Evolutionary conservation across 2,797 vertebrate species (phyloP).

Genomic region (Lagodon rhomboides): DNA sequence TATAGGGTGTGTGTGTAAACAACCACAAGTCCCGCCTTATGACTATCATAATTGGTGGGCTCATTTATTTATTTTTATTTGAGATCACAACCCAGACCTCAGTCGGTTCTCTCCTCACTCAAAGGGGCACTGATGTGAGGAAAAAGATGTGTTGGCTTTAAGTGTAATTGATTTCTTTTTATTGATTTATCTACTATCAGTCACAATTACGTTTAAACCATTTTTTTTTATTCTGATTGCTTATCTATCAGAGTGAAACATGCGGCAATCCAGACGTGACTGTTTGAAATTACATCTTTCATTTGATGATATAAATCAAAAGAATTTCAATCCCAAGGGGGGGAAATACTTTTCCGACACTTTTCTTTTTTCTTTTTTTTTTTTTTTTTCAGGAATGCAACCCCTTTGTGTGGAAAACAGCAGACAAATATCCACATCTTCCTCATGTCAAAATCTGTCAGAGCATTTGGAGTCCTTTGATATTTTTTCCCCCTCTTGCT

Average conservation of each 20-base stretch:
- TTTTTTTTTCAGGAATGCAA: constrained; percentile 69
- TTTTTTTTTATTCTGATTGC: constrained; percentile 16
- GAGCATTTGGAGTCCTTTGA: constrained; percentile 83
- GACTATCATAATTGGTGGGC: constrained; percentile 63
- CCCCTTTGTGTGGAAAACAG: constrained; percentile 74
- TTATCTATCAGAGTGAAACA: constrained; percentile 24
- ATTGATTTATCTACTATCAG: constrained; percentile 53
- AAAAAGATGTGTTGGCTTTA: constrained; percentile 39
- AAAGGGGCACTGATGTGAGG: constrained; percentile 46
- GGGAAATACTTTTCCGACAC: constrained; percentile 52
- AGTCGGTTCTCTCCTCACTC: background rate
- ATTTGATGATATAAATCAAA: constrained; percentile 51
- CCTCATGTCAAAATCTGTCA: constrained; percentile 81
- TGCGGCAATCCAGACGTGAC: constrained; percentile 12
- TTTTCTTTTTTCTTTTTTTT: constrained; percentile 27
- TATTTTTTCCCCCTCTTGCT: constrained; percentile 68
- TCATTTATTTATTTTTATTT: constrained; percentile 59
- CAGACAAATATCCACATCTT: constrained; percentile 80
- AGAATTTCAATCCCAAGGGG: constrained; percentile 31
- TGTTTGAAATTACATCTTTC: constrained; percentile 21
- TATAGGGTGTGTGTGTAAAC: constrained; percentile 68
- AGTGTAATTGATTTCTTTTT: constrained; percentile 44
- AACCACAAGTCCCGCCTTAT: constrained; percentile 56
- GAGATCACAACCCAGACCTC: constrained; percentile 50
- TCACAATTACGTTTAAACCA: constrained; percentile 14